Base-by-base conservation (phyloP, 2,797 vertebrate genomes). In the Salarias fasciatus region DNA sequence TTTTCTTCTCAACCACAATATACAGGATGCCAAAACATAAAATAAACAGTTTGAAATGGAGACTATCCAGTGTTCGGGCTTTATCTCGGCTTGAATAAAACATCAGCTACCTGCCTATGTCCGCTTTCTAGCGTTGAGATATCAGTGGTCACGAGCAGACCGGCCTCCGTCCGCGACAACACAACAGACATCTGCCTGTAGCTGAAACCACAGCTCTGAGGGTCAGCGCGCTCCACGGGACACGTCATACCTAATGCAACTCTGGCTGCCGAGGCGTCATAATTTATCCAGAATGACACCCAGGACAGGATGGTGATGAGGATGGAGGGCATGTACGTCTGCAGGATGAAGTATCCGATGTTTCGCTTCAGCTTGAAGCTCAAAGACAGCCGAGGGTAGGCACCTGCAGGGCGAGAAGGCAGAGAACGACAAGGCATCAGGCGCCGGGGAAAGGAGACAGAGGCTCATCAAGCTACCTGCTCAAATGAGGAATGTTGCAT, bases 231-330 rank as follows among this genome's bases (percentile, higher is more conserved):
- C 41, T 48, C 55, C 49, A 57, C 1, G 46, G 63, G 42, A 58
- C 69, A 52, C 41, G 67, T 88, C 91, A 54, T 97, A 99, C 97
- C 97, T 85, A 99, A 96, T 79, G 98, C 98, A 77, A 99, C 98
- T 92, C 98, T 93, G 79, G 98, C 98, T 54, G 98, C 98, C 28
- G 98, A 99, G 60, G 98, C 98, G 52, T 99, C 98, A 11, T 99
- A 99, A 90, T 99, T 99, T 88, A 99, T 99, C 97, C 97, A 99
- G 93, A 99, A 99, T 45, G 97, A 99, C 70, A 99, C 97, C 97
- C 97, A 99, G 58, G 97, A 99, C 65, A 99, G 93, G 90, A 99
- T 99, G 63, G 97, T 99, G 89, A 99, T 99, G 85, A 99, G 93
- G 80, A 96, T 99, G 63, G 97, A 98, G 86, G 97, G 97, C 97